Evolutionary conservation across 2,113 vertebrate genomes (phyloP), one percentile per base, ranked within the genome.

Genomic region (Stercorarius parasiticus): DNA sequence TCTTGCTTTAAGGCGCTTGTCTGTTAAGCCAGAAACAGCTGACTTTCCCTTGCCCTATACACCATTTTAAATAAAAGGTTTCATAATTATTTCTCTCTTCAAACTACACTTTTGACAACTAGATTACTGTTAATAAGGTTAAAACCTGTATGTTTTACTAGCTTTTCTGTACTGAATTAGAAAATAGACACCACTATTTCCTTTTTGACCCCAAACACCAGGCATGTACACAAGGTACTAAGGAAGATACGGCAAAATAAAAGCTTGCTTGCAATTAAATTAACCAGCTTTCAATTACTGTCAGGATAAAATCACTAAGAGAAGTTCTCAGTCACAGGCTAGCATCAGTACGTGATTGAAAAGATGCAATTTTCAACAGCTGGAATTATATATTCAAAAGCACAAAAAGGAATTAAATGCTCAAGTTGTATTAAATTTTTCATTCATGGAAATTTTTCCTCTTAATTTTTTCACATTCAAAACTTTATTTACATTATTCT

Each of bases 201-300:
- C 92, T 96, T 66, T 92, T 72, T 84, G 93, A 97, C 94, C 88
- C 91, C 47, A 90, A 97, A 93, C 38, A 94, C 74, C 18, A 52
- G 1, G 40, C 88, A 89, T 32, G 78, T 76, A 88, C n/a, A 65
- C 40, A 30, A 87, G 74, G 29, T 30, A 78, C 34, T 90, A 65
- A 86, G 32, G 38, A 79, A 91, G 50, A 93, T 78, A 93, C 22
- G 15, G 61, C 27, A 84, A 96, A 93, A 96, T 76, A 93, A 82
- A 86, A 96, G 90, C 73, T 88, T 96, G 64, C 73, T 86, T 92
- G 87, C 86, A 96, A 97, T 97, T 97, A 95, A 93, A 96, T 94
- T 96, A 93, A 97, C 95, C 85, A 94, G 65, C 67, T 97, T 96
- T 96, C 95, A 96, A 94, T 95, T 96, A 94, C 73, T 89, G 87